Percentiles rank a stretch among this genome's conserved stretches.
Conservation (phyloP, 1,140 invertebrate genomes). For the Aradophagus sp. region DNA sequence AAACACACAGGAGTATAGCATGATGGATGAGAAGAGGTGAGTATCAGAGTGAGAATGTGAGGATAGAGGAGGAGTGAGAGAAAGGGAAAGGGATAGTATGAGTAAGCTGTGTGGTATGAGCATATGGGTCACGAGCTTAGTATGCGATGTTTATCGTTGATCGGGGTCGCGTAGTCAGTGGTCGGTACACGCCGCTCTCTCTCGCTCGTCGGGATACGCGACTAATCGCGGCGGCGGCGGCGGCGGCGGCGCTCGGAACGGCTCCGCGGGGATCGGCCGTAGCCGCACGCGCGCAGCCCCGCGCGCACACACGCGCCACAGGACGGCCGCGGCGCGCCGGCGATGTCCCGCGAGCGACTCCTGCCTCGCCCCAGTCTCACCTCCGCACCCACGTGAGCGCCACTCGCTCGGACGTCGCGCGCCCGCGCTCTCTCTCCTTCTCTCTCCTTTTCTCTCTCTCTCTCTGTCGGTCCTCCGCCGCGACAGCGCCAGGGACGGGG, state of each 20-base stretch:
- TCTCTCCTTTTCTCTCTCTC: constrained; percentile 6
- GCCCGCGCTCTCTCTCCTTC: constrained; percentile 18
- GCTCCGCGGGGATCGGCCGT: constrained; percentile 12
- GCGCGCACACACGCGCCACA: constrained; percentile 11
- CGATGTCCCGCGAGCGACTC: constrained; percentile 15
- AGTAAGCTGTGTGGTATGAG: too few relatives aligned
- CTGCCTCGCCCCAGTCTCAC: constrained; percentile 36
- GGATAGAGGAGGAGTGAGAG: too few relatives aligned
- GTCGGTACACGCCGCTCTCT: constrained; percentile 7
- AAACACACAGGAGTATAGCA: too few relatives aligned
- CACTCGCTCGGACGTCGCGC: constrained; percentile 18
- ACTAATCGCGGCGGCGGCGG: constrained; percentile 16
- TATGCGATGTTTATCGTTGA: too few relatives aligned
- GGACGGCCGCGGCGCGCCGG: constrained; percentile 19
- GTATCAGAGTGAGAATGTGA: too few relatives aligned
- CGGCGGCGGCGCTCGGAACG: not conserved
- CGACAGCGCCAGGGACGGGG: constrained; percentile 9
- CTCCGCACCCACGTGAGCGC: constrained; percentile 38
- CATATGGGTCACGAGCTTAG: too few relatives aligned
- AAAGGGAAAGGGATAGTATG: too few relatives aligned
- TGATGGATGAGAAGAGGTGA: too few relatives aligned
- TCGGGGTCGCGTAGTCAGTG: constrained; percentile 1
- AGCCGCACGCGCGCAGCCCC: constrained; percentile 22
- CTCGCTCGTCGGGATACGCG: not conserved
- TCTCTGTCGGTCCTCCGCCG: constrained; percentile 1